phyloP scores from a whole-genome alignment of 1,140 invertebrate genomes.

The Trinorchestia longiramus region DNA sequence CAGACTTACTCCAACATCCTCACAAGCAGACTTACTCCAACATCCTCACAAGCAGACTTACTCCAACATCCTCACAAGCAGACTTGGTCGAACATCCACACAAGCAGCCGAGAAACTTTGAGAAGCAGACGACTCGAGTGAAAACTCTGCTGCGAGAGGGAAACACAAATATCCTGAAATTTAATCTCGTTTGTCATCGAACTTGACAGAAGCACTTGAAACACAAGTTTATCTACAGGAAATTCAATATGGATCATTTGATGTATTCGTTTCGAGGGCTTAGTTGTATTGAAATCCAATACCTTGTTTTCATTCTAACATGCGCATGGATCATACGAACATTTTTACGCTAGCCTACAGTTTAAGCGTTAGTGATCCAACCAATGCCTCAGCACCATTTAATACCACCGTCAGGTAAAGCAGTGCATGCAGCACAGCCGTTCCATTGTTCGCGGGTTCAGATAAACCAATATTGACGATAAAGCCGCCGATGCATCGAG shows the following conservation, averaged over 20 bases:
- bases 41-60: no score
- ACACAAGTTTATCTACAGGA: not conserved
- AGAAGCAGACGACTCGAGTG: not conserved
- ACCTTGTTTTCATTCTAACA: not conserved
- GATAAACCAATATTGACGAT: not conserved
- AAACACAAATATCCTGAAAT: not conserved
- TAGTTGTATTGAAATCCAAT: not conserved
- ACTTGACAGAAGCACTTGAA: not conserved
- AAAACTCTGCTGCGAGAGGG: not conserved
- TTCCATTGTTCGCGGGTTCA: not conserved
- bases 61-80: no score
- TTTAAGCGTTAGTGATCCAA: not conserved
- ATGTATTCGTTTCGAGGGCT: not conserved
- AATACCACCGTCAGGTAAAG: not conserved
- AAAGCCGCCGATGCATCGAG: not conserved
- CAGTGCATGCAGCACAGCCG: not conserved
- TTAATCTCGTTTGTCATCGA: not conserved
- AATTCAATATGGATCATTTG: not conserved
- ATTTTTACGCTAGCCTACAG: not conserved
- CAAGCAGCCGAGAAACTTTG: no score
- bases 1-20: no score
- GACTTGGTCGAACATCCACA: no score
- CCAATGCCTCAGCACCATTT: not conserved
- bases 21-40: no score
- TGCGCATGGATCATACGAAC: not conserved